Percentiles rank a stretch among this genome's conserved stretches.
phyloP scores from a whole-genome alignment of 2,113 vertebrate species.

The Puffinus mauretanicus region DNA sequence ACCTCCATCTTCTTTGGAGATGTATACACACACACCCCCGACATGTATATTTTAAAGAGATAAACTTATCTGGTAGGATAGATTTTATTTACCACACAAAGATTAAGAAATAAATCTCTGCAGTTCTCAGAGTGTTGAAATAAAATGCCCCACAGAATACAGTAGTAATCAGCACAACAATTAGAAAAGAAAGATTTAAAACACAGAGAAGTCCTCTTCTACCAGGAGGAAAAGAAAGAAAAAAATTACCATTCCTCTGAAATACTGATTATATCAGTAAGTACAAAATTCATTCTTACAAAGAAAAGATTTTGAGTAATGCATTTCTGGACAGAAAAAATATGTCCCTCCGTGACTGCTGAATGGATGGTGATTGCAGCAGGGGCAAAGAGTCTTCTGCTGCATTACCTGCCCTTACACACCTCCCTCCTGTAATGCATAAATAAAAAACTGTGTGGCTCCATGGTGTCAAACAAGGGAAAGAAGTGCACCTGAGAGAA shows the following conservation, averaged over 20 bases:
- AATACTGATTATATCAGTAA: background rate
- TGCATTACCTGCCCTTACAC: background rate
- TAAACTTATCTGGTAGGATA: background rate
- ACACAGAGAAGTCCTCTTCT: background rate
- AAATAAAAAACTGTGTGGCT: background rate
- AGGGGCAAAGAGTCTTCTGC: background rate
- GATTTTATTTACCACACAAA: background rate
- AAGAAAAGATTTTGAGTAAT: background rate
- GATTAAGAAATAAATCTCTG: background rate
- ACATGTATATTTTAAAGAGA: background rate
- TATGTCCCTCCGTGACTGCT: rapidly evolving
- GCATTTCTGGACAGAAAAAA: background rate
- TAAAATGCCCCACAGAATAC: background rate
- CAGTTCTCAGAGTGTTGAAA: background rate
- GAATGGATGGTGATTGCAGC: background rate
- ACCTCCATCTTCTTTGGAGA: background rate
- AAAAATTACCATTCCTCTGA: background rate
- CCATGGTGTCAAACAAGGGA: background rate
- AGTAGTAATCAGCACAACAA: background rate
- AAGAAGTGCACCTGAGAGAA: background rate
- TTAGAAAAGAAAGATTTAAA: background rate
- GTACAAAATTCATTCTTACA: background rate
- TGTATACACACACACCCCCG: background rate
- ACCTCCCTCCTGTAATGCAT: background rate
- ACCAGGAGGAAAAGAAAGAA: background rate